Evolutionary conservation across 2,113 vertebrate genomes (phyloP).

Genomic region (Aix galericulata): DNA sequence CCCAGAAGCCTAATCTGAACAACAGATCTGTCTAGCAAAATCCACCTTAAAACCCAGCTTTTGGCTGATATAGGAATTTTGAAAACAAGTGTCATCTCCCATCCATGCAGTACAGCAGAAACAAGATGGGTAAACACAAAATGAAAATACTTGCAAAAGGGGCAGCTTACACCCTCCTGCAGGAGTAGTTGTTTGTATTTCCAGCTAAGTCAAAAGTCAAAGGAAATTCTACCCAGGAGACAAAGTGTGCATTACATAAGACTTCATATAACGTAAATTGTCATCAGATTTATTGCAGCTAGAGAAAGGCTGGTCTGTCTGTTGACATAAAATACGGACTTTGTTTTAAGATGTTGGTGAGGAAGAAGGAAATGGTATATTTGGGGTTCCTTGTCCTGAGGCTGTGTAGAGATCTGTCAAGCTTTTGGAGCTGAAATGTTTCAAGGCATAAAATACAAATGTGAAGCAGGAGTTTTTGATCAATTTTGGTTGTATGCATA

Average conservation of each 20-base stretch:
- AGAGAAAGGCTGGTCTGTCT: not conserved
- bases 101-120: not conserved
- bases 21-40: not conserved
- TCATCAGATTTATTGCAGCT: not conserved
- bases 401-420: not conserved
- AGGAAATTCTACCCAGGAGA: slow-evolving; percentile 1
- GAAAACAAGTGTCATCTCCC: not conserved
- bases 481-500: not conserved
- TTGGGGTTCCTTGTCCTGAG: not conserved
- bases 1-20: not conserved
- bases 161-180: not conserved
- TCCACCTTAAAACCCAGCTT: not conserved
- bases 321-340: not conserved
- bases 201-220: slow-evolving; percentile 4
- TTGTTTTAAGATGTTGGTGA: not conserved
- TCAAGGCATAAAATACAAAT: not conserved
- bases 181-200: not conserved
- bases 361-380: not conserved
- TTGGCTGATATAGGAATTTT: not conserved
- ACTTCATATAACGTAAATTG: not conserved
- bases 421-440: not conserved
- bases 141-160: not conserved
- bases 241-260: slow-evolving; percentile 18
- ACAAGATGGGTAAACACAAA: not conserved
- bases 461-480: not conserved